Evolutionary conservation across 2,888 invertebrate genomes (phyloP).

Genomic region (Boloria euphrosyne): DNA sequence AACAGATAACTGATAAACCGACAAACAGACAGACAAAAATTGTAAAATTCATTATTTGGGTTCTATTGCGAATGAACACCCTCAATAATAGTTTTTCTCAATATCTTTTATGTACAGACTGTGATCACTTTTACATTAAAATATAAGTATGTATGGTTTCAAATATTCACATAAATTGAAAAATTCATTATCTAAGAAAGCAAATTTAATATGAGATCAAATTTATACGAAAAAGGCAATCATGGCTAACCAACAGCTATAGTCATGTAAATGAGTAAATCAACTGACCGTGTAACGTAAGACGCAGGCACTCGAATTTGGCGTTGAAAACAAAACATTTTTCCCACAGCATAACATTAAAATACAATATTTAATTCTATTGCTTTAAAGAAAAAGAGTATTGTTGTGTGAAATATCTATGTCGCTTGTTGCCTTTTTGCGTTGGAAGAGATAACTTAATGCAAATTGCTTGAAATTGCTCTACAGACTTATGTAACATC

Average conservation of each 20-base stretch:
- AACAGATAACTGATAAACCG: too few species aligned
- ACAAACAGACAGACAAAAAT: too few species aligned
- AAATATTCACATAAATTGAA: too few species aligned
- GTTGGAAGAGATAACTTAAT: conserved; percentile 12
- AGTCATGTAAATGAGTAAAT: conserved; percentile 41
- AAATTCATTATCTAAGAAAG: too few species aligned
- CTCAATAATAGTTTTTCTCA: too few species aligned
- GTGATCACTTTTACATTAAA: too few species aligned
- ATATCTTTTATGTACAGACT: too few species aligned
- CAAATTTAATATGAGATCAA: conserved; percentile 2
- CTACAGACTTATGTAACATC: conserved; percentile 23
- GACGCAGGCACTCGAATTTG: conserved; percentile 41
- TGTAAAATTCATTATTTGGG: too few species aligned
- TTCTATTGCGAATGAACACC: too few species aligned
- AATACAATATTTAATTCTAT: conserved; percentile 23
- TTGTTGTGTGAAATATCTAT: conserved; percentile 9
- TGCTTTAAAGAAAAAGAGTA: neutral
- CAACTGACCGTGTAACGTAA: conserved; percentile 40
- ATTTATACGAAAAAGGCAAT: conserved; percentile 20
- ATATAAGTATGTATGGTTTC: too few species aligned
- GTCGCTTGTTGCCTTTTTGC: conserved; percentile 22
- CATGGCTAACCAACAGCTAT: conserved; percentile 37
- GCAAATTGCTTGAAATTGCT: conserved; percentile 29
- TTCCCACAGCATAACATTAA: conserved; percentile 15
- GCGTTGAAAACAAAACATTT: conserved; percentile 35